These are phyloP conservation scores for Caenorhabditis japonica DNA, from an alignment of 2,888 invertebrate genomes.

Conservation along the genomic window DNA sequence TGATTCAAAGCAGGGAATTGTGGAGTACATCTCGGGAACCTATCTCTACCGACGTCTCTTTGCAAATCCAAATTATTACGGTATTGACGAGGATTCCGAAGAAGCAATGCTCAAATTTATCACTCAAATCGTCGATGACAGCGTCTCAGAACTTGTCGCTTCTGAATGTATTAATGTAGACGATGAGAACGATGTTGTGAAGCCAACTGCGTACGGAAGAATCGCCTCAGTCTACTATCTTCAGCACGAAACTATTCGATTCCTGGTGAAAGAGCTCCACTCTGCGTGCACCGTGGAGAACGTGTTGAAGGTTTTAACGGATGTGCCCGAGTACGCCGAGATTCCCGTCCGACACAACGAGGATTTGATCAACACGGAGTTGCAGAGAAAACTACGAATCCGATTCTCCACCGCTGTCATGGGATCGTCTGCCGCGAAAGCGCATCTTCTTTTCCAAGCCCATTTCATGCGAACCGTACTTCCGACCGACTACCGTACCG, in stretches of 20 bases:
- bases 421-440: slow-evolving; percentile 94
- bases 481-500: slow-evolving; percentile 94
- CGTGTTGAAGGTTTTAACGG: slow-evolving; percentile 84
- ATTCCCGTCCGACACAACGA: slow-evolving; percentile 98
- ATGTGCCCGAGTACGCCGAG: slow-evolving; percentile 89
- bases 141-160: slow-evolving; percentile 83
- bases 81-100: slow-evolving; percentile 83
- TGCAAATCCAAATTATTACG: slow-evolving; percentile 91
- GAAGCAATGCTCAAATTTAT: slow-evolving; percentile 82
- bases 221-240: slow-evolving; percentile 97
- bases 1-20: slow-evolving; percentile 82
- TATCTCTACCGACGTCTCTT: slow-evolving; percentile 93
- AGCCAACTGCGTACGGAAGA: slow-evolving; percentile 87
- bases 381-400: slow-evolving; percentile 75
- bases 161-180: slow-evolving; percentile 87
- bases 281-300: slow-evolving; percentile 83
- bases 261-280: slow-evolving; percentile 85
- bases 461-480: slow-evolving; percentile 88
- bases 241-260: slow-evolving; percentile 89
- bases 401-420: slow-evolving; percentile 80
- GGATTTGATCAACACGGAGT: slow-evolving; percentile 89
- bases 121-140: slow-evolving; percentile 86
- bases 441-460: slow-evolving; percentile 92
- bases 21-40: slow-evolving; percentile 98
- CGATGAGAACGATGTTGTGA: slow-evolving; percentile 79